These are phyloP conservation scores for Tenualosa ilisha DNA, from an alignment of 2,797 vertebrate species.

Conservation along the genomic window DNA sequence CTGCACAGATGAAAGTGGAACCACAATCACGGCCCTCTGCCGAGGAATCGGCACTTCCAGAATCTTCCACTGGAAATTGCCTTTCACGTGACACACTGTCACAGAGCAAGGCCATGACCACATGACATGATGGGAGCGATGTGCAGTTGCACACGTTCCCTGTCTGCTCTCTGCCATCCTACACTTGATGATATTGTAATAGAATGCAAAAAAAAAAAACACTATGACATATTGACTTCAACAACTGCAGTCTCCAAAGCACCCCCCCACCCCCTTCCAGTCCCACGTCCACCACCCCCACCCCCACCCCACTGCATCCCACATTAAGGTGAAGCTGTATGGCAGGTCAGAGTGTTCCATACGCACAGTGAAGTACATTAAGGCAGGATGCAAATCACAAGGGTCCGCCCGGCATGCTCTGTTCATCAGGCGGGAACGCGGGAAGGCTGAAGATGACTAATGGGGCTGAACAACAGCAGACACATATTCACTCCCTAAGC, in stretches of 20 bases:
- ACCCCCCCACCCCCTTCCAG: not conserved
- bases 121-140: not conserved
- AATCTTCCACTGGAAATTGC: not conserved
- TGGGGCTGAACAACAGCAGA: constrained; percentile 20
- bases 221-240: not conserved
- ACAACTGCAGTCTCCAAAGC: not conserved
- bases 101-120: not conserved
- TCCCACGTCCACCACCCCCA: not conserved
- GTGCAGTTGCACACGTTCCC: not conserved
- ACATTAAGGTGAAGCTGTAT: not conserved
- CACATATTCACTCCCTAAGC: not conserved
- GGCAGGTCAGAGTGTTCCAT: not conserved
- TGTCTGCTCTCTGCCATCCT: not conserved
- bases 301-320: not conserved
- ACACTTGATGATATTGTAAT: not conserved
- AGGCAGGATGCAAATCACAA: constrained; percentile 35
- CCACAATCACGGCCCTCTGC: not conserved
- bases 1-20: not conserved
- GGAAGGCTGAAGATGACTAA: constrained; percentile 30
- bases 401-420: not conserved
- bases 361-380: not conserved
- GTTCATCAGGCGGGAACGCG: constrained; percentile 20
- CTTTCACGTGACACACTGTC: not conserved
- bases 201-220: not conserved
- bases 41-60: not conserved